A percentile compares a stretch with the other conserved stretches of the same genome.
phyloP scores from a whole-genome alignment of 1,140 invertebrate species.

The Leptestheria dahalacensis region DNA sequence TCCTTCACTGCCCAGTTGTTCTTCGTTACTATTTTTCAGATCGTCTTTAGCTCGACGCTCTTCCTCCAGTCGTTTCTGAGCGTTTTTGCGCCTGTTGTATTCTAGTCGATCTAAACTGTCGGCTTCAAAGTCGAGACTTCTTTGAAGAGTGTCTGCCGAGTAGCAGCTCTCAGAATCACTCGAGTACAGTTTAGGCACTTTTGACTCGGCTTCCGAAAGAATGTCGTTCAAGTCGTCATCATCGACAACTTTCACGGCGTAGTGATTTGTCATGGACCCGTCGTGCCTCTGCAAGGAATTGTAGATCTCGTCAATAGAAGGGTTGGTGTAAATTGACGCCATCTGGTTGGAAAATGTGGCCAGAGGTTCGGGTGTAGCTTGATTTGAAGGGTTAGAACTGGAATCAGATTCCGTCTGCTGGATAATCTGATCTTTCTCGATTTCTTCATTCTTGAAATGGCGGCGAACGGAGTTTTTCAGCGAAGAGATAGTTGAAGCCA shows the following conservation, averaged over 20 bases:
- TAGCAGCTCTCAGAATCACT: neutral
- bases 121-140: neutral
- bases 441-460: neutral
- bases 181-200: neutral
- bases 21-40: too few species aligned
- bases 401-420: too few species aligned
- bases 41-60: too few species aligned
- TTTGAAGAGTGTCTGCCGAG: neutral
- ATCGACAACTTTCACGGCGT: neutral
- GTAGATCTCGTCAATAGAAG: conserved; percentile 17
- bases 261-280: neutral
- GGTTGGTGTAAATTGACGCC: conserved; percentile 15
- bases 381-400: conserved; percentile 3
- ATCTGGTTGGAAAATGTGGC: too few species aligned
- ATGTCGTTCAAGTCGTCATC: neutral
- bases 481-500: neutral
- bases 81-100: neutral
- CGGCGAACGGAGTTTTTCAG: neutral
- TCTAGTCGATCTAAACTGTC: neutral
- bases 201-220: neutral
- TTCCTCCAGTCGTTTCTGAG: too few species aligned
- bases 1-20: neutral
- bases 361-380: neutral
- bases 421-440: neutral
- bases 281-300: conserved; percentile 4